Evolutionary conservation across 2,888 invertebrate genomes (phyloP), one percentile per base, ranked within the genome.

Genomic region (Lasioglossum oenotherae): DNA sequence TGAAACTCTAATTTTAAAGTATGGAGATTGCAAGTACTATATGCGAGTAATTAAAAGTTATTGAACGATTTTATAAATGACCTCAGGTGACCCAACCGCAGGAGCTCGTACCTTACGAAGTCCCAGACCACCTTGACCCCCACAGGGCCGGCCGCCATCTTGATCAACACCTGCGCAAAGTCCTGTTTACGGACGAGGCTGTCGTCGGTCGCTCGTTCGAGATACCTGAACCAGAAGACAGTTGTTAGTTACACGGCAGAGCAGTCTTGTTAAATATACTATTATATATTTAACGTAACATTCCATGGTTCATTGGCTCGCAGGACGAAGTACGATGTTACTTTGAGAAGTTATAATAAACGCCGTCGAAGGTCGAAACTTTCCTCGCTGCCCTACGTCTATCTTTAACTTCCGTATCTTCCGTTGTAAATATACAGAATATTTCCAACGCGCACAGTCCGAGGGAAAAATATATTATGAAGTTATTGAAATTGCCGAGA

Each of bases 101-200:
- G 6, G 27, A 78, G 46, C 46, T 57, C 19, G 12, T 85, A 91
- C 91, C 89, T 85, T 35, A 91, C 72, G 71, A 90, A 90, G 71
- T 91, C 23, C 91, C 91, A 91, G 19, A 83, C 90, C 5, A 91
- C 71, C 60, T 87, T 81, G 46, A 90, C 78, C 27, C 91, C 91
- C 44, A 38, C 69, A 6, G 89, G 90, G 87, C 89, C 90, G 41
- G 76, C 46, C 10, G 91, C 91, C 44, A 91, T 82, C 77, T 86
- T 90, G 31, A 88, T 86, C 27, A 91, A 71, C 10, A 90, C 80
- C 57, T 86, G 84, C 35, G 86, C 84, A 44, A 90, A 90, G 76
- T 91, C 86, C 67, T 91, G 91, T 16, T 90, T 82, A 31, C 91
- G 88, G n/a, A 91, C 86, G 67, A 90, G 82, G 64, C 35, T 85